A percentile compares a stretch with the other conserved stretches of the same genome.
phyloP scores from a whole-genome alignment of 2,888 invertebrate species.

The Eretmocerus hayati region DNA sequence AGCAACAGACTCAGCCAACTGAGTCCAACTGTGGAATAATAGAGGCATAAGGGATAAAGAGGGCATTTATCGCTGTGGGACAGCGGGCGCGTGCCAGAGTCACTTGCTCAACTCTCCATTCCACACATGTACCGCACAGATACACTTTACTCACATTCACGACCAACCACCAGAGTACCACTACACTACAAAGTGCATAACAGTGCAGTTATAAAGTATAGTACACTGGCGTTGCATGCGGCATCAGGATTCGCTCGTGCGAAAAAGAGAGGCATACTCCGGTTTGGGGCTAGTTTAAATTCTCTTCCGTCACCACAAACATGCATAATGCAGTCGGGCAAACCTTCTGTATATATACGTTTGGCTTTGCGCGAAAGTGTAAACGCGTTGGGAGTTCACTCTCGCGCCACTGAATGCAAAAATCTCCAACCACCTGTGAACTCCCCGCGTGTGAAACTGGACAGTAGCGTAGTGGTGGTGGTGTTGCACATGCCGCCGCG shows the following conservation, averaged over 20 bases:
- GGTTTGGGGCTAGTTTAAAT: slow-evolving; percentile 40
- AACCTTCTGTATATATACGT: too few species aligned
- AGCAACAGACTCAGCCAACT: too few species aligned
- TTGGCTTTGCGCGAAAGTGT: slow-evolving; percentile 39
- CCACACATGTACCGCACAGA: too few species aligned
- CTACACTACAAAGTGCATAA: too few species aligned
- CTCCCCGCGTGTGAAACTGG: too few species aligned
- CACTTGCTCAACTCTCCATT: too few species aligned
- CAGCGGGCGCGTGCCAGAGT: too few species aligned
- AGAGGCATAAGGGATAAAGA: slow-evolving; percentile 18
- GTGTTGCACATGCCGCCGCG: slow-evolving; percentile 6
- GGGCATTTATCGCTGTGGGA: slow-evolving; percentile 15
- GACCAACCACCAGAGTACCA: too few species aligned
- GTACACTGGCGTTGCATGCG: too few species aligned
- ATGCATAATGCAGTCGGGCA: slow-evolving; percentile 44
- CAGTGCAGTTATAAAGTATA: too few species aligned
- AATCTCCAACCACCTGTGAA: slow-evolving; percentile 46
- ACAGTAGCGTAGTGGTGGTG: slow-evolving; percentile 1
- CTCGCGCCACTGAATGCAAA: slow-evolving; percentile 47
- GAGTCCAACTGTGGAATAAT: slow-evolving; percentile 13
- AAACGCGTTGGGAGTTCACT: slow-evolving; percentile 32
- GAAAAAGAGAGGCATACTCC: background rate
- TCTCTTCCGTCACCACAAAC: slow-evolving; percentile 46
- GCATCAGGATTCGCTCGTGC: too few species aligned
- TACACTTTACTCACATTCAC: too few species aligned